Conservation (phyloP, 1,140 invertebrate genomes). For the Platyscapa corneri region DNA sequence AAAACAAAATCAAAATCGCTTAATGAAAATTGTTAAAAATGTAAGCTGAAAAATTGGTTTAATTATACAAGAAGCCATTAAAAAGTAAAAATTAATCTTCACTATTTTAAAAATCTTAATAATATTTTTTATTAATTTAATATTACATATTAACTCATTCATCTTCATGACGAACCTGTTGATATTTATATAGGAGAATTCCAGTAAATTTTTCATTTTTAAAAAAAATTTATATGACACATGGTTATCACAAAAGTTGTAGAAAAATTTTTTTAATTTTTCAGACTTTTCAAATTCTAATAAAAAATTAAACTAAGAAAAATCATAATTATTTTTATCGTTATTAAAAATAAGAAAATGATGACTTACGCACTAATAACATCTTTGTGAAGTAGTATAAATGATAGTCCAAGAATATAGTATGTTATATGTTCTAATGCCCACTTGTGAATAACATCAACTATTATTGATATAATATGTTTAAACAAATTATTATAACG, state of each 20-base stretch:
- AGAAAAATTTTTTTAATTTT: constrained; percentile 28
- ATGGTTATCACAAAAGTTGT: constrained; percentile 12
- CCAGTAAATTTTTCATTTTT: constrained; percentile 32
- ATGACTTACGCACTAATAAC: constrained; percentile 78
- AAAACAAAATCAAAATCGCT: constrained; percentile 14
- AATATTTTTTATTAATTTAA: constrained; percentile 17
- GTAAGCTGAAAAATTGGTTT: constrained; percentile 13
- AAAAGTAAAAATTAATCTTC: constrained; percentile 29
- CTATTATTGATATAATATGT: constrained; percentile 68
- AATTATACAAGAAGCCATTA: constrained; percentile 5
- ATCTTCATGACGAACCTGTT: constrained; percentile 22
- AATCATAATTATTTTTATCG: constrained; percentile 36
- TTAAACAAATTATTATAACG: constrained; percentile 69
- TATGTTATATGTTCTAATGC: constrained; percentile 75
- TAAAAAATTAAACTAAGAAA: constrained; percentile 42
- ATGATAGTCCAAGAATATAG: constrained; percentile 77
- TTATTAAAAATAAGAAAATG: constrained; percentile 25
- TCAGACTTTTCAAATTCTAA: constrained; percentile 34
- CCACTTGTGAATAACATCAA: constrained; percentile 77
- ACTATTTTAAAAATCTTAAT: constrained; percentile 4
- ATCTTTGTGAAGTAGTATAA: constrained; percentile 82
- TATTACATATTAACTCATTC: constrained; percentile 22
- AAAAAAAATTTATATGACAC: constrained; percentile 21
- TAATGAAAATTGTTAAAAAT: constrained; percentile 1
- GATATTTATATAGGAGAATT: constrained; percentile 29